Evolutionary conservation across 2,888 invertebrate species (phyloP).

Genomic region (Polietes domitor): DNA sequence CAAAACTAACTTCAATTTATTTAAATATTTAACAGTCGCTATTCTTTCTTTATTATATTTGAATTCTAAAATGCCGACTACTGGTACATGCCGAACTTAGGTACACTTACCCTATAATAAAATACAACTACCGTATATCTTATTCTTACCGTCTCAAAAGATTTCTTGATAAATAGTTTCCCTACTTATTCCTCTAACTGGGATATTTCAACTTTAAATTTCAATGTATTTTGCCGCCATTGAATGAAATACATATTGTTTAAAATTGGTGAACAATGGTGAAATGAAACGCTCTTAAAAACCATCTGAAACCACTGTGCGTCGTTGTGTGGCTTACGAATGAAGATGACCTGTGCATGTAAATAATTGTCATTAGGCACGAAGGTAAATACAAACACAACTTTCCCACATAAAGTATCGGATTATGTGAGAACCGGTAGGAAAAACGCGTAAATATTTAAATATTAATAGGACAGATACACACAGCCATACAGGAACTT

Average conservation of each 20-base stretch:
- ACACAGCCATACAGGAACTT: not conserved
- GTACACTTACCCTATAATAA: no score
- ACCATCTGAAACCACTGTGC: not conserved
- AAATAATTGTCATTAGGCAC: conserved; percentile 50
- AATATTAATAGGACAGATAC: not conserved
- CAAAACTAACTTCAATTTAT: no score
- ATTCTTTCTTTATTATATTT: no score
- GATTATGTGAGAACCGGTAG: not conserved
- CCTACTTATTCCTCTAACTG: no score
- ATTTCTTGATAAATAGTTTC: no score
- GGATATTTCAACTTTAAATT: no score
- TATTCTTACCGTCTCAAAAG: no score
- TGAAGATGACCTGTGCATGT: conserved; percentile 18
- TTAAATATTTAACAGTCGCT: no score
- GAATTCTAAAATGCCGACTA: no score
- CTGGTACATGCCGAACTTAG: no score
- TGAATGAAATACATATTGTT: not conserved
- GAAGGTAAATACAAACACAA: conserved; percentile 19
- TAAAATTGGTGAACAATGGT: not conserved
- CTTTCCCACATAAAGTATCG: not conserved
- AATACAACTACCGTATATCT: no score
- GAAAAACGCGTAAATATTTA: not conserved
- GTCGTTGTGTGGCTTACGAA: not conserved
- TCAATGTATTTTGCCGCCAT: not conserved
- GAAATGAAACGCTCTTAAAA: not conserved